Percentiles rank a stretch among this genome's conserved stretches.
Evolutionary conservation across 2,888 invertebrate species (phyloP).

Genomic region (Erebia ligea): DNA sequence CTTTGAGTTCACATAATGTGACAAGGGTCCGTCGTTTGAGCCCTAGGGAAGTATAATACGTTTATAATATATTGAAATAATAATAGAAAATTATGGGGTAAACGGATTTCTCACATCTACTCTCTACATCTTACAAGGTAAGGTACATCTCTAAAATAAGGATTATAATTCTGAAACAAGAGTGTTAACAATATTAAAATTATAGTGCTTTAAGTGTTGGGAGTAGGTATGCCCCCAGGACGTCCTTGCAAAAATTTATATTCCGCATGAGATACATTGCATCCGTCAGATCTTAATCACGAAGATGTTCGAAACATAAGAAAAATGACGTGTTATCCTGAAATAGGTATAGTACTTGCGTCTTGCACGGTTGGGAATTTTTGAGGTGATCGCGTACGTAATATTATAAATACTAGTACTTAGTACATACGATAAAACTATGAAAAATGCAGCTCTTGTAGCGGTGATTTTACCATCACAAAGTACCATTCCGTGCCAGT

Average conservation of each 20-base stretch:
- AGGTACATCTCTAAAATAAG: too few relatives aligned
- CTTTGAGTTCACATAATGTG: slow-evolving; percentile 41
- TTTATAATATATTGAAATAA: slow-evolving; percentile 19
- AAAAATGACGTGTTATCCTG: slow-evolving; percentile 14
- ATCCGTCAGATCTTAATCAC: slow-evolving; percentile 34
- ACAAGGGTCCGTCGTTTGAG: slow-evolving; percentile 40
- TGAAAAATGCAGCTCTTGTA: too few relatives aligned
- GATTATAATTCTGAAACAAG: too few relatives aligned
- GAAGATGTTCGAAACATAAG: slow-evolving; percentile 31
- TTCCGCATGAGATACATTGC: slow-evolving; percentile 27
- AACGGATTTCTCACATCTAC: not conserved
- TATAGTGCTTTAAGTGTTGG: too few relatives aligned
- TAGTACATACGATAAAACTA: too few relatives aligned
- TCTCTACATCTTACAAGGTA: not conserved
- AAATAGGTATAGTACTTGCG: slow-evolving; percentile 2
- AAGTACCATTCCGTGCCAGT: too few relatives aligned
- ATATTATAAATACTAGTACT: too few relatives aligned
- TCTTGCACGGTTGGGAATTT: too few relatives aligned
- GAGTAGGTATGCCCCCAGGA: not conserved
- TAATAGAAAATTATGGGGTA: not conserved
- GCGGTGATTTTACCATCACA: too few relatives aligned
- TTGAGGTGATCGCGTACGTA: too few relatives aligned
- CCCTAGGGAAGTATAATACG: slow-evolving; percentile 34
- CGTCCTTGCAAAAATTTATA: slow-evolving; percentile 24
- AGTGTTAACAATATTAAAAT: too few relatives aligned